Base-by-base conservation (phyloP, 2,888 invertebrate species). In the Myopa testacea region DNA sequence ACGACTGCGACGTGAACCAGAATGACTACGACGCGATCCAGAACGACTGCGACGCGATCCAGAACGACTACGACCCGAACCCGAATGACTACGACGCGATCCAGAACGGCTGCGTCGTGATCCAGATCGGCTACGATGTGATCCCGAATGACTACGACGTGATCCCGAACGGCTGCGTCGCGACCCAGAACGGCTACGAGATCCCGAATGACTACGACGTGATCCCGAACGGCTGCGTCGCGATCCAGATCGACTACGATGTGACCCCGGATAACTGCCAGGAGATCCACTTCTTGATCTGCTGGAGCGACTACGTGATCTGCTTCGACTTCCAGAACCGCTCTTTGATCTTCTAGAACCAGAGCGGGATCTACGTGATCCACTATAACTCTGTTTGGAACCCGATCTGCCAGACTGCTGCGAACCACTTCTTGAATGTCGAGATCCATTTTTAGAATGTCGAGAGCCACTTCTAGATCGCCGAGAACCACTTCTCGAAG, bases 1-100 rank as follows among this genome's bases (percentile, higher is more conserved):
- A 16, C 76, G 63, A 45, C 84, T 82, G 60, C 87, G 86, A 63
- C 84, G 81, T 4, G 82, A 80, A 14, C 84, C 84, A 4, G 83
- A 78, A 26, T 84, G 83, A 74, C 83, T 81, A 14, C 78, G 78
- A 37, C 77, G 63, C 10, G 78, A 78, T 4, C 74, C 73, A 1
- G 74, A 74, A 45, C 75, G 77, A 50, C 76, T 80, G 7, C 75
- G 70, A 38, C 58, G 45, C 7, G 79, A 78, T 5, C 70, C 76
- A 8, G 81, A 81, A 10, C 70, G 40, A 26, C 78, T 78, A 26
- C 73, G 73, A 2, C 84, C 84, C 4, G 80, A 80, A 4, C 78
- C 79, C 45, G 80, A 79, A 6, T 77, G 74, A 34, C 85, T 81
- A 45, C 87, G 86, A 55, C 83, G 81, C 3, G 83, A 81, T 12